Evolutionary conservation across 2,113 vertebrate species (phyloP), one percentile per base, ranked within the genome.

Genomic region (Scalopus aquaticus): DNA sequence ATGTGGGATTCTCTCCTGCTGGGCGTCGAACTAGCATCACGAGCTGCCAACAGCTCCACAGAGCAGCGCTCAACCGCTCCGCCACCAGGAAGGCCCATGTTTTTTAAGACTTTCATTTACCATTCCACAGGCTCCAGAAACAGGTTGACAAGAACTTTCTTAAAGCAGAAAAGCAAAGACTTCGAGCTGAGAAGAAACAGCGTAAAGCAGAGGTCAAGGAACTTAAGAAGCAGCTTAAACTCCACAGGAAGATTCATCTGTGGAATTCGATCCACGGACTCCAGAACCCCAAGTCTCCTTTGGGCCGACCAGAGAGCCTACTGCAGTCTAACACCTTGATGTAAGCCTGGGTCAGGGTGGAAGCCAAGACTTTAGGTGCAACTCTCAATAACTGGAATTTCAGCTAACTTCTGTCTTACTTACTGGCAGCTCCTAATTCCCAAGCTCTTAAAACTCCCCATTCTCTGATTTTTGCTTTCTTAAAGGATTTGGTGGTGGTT

Each of bases 191-290:
- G 98, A 99, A 99, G 98, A 99, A 99, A 93, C 99, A 99, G 97
- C 98, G 99, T 35, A 99, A 99, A 98, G 99, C 99, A 70, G 99
- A 99, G 96, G 99, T 99, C 95, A 99, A 99, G 97, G 99, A 99
- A 98, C 99, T 99, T 94, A 99, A 99, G 98, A 99, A 99, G 98
- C 99, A 99, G 98, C 98, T 99, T 72, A 99, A 99, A 98, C 97
- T 99, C 97, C 99, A 99, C 97, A 99, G 99, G 98, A 99, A 99
- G 96, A 99, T 99, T 97, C 98, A 99, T 94, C 98, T 99, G 95
- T 99, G 99, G 99, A 99, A 99, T 77, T 99, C 99, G 2, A 98
- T 99, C 90, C 98, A 98, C 67, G 97, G 98, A 42, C 94, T 99
- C 96, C 99, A 98, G 96, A 95, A 77, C 0, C 95, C 92, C 49